Evolutionary conservation across 2,888 invertebrate species (phyloP), one percentile per base, ranked within the genome.

Genomic region (Thereva unica): DNA sequence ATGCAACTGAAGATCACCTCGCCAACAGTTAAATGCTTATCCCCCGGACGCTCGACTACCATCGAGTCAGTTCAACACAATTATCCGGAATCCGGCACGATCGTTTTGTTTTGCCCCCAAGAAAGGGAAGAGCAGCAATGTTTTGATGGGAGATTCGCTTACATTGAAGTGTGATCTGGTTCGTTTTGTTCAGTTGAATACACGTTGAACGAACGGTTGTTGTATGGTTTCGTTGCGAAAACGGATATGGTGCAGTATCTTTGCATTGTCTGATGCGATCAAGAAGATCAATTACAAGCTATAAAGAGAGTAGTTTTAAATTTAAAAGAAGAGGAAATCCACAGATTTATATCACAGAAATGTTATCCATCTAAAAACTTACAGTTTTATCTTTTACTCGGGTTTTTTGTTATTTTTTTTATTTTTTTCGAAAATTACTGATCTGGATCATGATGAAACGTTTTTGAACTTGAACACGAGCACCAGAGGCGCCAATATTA

Each of bases 171-270:
- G 23, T 59, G 59, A 59, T 59, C 57, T 45, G 57, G 44, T 59
- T 47, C 50, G 50, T 49, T 63, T 50, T 63, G 49, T 63, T 63
- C 50, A 63, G 50, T 63, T 63, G 63, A 63, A 63, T 63, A 63
- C 10, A 44, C 52, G 42, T 63, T 52, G 42, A 63, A 50, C 50
- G 40, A 45, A 53, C 34, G 52, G 37, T 53, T 42, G 59, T 59
- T 52, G 42, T 52, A 38, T 53, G 37, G 53, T 53, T 59, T 50
- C 44, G 44, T 64, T 64, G 64, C 53, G 64, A 64, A 64, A 64
- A 64, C 64, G 64, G 64, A 64, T 64, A 64, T 53, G 64, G 53
- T 64, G 52, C 53, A 42, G 53, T 64, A 64, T 53, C 44, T 64
- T 52, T 42, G 52, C 35, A 64, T 44, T 64, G 53, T 53, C 37